Conservation (phyloP, 2,113 vertebrate species). For the Solea senegalensis region DNA sequence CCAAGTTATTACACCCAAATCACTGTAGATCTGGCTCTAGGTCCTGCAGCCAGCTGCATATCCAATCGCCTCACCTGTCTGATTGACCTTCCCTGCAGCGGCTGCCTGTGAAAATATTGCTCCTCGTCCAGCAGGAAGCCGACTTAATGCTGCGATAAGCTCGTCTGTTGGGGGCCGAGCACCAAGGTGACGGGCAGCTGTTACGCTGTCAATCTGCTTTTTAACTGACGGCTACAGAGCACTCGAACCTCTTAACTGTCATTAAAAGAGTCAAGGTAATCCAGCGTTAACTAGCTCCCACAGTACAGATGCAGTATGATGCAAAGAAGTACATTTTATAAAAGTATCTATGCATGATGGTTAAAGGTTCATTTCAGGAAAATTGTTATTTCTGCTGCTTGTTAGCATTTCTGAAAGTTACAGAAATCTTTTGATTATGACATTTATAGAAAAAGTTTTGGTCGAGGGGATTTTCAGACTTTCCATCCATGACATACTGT, state of each 20-base stretch:
- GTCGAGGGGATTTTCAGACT: too few species aligned
- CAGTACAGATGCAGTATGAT: too few species aligned
- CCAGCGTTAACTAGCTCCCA: neutral
- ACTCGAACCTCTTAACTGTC: slow-evolving; percentile 16
- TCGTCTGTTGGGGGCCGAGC: slow-evolving; percentile 4
- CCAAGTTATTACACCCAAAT: slow-evolving; percentile 40
- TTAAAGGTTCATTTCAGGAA: too few species aligned
- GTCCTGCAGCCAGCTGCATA: slow-evolving; percentile 27
- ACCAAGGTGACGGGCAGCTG: neutral
- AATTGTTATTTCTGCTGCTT: too few species aligned
- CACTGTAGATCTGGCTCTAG: slow-evolving; percentile 33
- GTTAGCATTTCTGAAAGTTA: too few species aligned
- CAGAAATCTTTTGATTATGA: too few species aligned
- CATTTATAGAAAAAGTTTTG: too few species aligned
- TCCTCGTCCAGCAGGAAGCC: neutral
- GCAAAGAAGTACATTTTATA: too few species aligned
- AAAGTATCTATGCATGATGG: too few species aligned
- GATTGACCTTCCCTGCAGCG: neutral
- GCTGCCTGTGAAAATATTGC: slow-evolving; percentile 2
- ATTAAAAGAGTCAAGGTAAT: slow-evolving; percentile 23
- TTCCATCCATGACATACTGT: too few species aligned
- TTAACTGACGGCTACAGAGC: slow-evolving; percentile 9
- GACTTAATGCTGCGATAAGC: neutral
- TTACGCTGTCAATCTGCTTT: neutral
- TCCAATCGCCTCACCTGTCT: slow-evolving; percentile 11